These are phyloP conservation scores for Papilio xuthus DNA, from an alignment of 1,140 invertebrate genomes.

Conservation along the genomic window DNA sequence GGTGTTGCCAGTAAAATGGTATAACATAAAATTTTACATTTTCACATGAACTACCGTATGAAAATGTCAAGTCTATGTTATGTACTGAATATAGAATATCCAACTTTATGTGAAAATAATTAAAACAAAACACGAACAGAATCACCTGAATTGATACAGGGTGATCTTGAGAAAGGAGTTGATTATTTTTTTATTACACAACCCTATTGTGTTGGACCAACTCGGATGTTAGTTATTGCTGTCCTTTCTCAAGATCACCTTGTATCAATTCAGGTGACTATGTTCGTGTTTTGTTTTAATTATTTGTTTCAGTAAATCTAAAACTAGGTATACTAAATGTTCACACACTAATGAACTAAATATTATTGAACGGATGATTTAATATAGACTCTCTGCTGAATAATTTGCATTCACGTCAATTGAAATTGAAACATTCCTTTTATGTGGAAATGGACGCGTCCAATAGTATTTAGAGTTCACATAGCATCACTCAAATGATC, in stretches of 20 bases:
- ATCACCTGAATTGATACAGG: not conserved
- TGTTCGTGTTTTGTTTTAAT: too few relatives aligned
- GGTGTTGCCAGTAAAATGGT: not conserved
- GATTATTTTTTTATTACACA: too few relatives aligned
- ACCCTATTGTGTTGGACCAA: too few relatives aligned
- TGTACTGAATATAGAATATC: too few relatives aligned
- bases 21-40: not conserved
- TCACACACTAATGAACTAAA: not conserved
- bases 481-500: constrained; percentile 11
- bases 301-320: not conserved
- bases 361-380: not conserved
- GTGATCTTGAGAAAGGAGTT: too few relatives aligned
- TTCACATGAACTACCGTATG: not conserved
- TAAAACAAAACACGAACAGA: too few relatives aligned
- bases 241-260: too few relatives aligned
- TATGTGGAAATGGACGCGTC: not conserved
- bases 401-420: constrained; percentile 10
- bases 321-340: not conserved
- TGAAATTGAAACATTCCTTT: constrained; percentile 18
- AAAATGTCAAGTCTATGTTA: not conserved
- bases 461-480: not conserved
- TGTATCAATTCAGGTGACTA: too few relatives aligned
- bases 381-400: not conserved
- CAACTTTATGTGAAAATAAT: too few relatives aligned
- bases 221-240: too few relatives aligned